Base-by-base conservation (phyloP, 2,888 invertebrate species). In the Altica lythri region DNA sequence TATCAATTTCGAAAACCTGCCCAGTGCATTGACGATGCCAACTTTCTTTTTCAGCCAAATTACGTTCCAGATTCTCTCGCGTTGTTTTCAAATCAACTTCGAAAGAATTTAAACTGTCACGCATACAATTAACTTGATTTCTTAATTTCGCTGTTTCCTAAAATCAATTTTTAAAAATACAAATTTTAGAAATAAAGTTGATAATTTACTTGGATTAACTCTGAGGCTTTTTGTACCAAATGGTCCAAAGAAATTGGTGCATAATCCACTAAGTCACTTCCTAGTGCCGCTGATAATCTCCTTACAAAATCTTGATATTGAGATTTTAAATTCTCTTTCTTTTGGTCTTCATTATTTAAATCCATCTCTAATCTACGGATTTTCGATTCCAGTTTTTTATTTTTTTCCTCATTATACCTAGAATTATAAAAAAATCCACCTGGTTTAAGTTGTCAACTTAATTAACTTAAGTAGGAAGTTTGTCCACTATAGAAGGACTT, bases 341-440 rank as follows among this genome's bases (percentile, higher is more conserved):
- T 84, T 59, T 86, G 84, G 68, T 89, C 88, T 72, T 90, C 90
- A 57, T 82, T 83, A 56, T 83, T 81, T 51, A 89, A 82, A 59
- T 86, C 88, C 43, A 86, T 72, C 73, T 92, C 91, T 29, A 90
- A 76, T 55, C 84, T 82, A 35, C 89, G 82, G 37, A 89, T 77
- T 72, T 88, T 89, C 67, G 86, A 85, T 66, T 90, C 86, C 45
- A 89, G 76, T 61, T 92, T 91, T 64, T 89, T 88, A 32, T 84
- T 81, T 70, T 87, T 86, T 44, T 92, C 91, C 69, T 90, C 90
- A 63, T 86, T 83, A 62, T 81, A 82, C 47, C 73, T 71, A 35
- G 42, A 45, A 44, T n/a, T n/a, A n/a, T n/a, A n/a, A n/a, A n/a
- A n/a, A n/a, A n/a, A n/a, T n/a, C n/a, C n/a, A n/a, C n/a, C n/a